A percentile compares a stretch with the other conserved stretches of the same genome.
Evolutionary conservation across 2,113 vertebrate species (phyloP).

Genomic region (Oceanites oceanicus): DNA sequence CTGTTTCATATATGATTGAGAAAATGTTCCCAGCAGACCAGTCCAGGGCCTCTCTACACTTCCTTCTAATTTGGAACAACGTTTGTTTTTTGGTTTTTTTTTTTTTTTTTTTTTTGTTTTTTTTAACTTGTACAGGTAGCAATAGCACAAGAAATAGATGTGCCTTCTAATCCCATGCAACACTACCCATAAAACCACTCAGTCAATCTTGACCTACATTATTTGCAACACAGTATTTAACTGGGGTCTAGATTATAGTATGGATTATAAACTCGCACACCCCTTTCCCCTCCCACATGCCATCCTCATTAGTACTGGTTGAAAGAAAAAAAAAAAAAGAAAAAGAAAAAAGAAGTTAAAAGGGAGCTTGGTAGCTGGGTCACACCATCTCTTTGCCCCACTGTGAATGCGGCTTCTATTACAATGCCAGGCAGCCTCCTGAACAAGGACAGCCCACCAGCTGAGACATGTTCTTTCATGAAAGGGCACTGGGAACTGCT

Average conservation of each 20-base stretch:
- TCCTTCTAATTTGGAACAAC: not conserved
- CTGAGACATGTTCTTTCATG: constrained; percentile 25
- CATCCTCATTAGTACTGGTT: not conserved
- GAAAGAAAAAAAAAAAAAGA: not conserved
- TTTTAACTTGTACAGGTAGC: not conserved
- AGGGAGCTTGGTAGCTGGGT: not conserved
- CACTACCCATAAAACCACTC: not conserved
- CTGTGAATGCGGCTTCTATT: not conserved
- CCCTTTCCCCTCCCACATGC: not conserved
- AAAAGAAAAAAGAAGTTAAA: not conserved
- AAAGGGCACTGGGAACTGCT: constrained; percentile 46
- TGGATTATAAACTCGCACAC: not conserved
- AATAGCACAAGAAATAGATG: not conserved
- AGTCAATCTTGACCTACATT: not conserved
- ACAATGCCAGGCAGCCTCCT: constrained; percentile 1
- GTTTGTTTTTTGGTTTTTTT: too few relatives aligned
- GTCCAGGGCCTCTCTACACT: not conserved
- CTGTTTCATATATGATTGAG: not conserved
- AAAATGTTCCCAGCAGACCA: not conserved
- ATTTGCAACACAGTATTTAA: not conserved
- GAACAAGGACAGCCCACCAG: not conserved
- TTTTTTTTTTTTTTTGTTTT: not conserved
- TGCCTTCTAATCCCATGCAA: not conserved
- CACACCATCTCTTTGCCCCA: not conserved
- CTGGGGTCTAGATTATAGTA: not conserved